phyloP scores from a whole-genome alignment of 2,797 vertebrate genomes.

The Pangasius macronema region DNA sequence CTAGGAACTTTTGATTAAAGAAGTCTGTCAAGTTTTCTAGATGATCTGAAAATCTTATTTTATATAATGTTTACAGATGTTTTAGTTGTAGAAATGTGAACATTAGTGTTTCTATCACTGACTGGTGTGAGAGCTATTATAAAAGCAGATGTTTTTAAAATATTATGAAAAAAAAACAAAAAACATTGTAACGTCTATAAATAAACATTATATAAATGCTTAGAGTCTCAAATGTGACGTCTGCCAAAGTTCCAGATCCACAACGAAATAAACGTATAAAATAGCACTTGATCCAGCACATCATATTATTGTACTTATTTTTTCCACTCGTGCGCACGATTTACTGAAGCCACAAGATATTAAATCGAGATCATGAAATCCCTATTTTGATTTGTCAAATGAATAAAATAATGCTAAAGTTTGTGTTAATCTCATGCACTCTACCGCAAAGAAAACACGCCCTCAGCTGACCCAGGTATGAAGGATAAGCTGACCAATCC shows the following conservation, averaged over 20 bases:
- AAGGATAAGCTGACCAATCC: no score
- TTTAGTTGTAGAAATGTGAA: neutral
- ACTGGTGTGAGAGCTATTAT: neutral
- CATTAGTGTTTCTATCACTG: neutral
- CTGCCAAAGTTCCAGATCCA: neutral
- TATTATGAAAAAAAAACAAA: neutral
- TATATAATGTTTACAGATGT: neutral
- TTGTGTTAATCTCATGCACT: no score
- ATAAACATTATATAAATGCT: neutral
- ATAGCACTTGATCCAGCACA: neutral
- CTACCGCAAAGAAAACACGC: no score
- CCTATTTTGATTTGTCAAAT: no score
- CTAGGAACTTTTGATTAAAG: neutral
- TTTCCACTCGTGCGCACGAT: neutral
- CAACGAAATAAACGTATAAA: neutral
- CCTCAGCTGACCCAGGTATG: no score
- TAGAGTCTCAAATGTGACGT: neutral
- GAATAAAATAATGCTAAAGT: no score
- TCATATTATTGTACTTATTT: neutral
- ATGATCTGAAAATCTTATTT: neutral
- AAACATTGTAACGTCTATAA: neutral
- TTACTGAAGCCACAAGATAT: neutral
- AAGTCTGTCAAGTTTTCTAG: neutral
- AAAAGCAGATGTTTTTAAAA: neutral
- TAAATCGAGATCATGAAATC: neutral